Conservation (phyloP, 1,140 invertebrate genomes). For the Camponotus floridanus region DNA sequence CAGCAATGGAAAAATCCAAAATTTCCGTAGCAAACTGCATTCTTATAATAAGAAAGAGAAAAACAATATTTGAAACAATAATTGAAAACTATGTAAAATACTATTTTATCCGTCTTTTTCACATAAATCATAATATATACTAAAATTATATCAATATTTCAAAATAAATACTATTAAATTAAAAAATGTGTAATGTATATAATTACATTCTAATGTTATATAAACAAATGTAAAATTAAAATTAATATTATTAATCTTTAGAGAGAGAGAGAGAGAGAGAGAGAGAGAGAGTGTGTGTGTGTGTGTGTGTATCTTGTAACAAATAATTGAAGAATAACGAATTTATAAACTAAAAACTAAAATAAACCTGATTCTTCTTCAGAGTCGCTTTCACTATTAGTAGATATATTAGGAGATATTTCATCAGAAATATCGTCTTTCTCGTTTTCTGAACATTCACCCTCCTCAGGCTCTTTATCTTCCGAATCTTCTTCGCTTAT, state of each 20-base stretch:
- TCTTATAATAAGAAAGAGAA: neutral
- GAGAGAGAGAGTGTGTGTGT: too few species aligned
- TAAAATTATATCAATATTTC: neutral
- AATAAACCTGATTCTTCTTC: conserved; percentile 81
- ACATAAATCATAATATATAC: neutral
- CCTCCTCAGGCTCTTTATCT: conserved; percentile 87
- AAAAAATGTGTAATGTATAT: neutral
- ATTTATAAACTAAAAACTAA: conserved; percentile 47
- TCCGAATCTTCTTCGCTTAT: conserved; percentile 68
- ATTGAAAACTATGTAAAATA: neutral
- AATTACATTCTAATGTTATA: neutral
- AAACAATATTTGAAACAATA: neutral
- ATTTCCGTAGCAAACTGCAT: neutral
- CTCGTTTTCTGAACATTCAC: conserved; percentile 88
- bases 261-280: too few species aligned
- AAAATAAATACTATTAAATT: conserved; percentile 1
- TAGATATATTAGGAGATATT: conserved; percentile 69
- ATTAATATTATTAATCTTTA: neutral
- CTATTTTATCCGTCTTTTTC: neutral
- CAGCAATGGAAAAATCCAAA: neutral
- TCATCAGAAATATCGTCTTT: conserved; percentile 73
- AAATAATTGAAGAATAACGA: conserved; percentile 44
- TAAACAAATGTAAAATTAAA: neutral
- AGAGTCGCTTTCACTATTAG: conserved; percentile 78
- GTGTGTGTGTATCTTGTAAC: neutral